Evolutionary conservation across 2,888 invertebrate genomes (phyloP).

Genomic region (Leptinotarsa haldemani): DNA sequence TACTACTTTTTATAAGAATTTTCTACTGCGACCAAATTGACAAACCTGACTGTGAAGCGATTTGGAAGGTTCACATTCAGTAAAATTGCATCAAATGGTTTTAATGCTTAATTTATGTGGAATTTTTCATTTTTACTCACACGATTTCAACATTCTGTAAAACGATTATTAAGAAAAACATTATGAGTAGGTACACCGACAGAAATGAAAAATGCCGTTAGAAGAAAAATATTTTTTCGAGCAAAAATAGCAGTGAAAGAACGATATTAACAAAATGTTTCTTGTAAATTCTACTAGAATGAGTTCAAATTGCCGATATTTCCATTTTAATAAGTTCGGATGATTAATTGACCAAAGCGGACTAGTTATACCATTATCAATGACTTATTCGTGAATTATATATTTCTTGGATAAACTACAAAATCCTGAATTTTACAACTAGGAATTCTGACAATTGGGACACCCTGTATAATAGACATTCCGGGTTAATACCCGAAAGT

Average conservation of each 20-base stretch:
- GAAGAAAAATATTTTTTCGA: conserved; percentile 27
- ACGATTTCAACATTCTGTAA: background rate
- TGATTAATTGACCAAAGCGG: background rate
- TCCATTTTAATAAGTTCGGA: background rate
- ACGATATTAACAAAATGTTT: no score
- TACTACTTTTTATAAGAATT: no score
- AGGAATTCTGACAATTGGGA: no score
- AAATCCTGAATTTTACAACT: no score
- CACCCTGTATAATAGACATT: no score
- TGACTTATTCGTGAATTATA: no score
- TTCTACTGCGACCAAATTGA: no score
- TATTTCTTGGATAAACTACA: no score
- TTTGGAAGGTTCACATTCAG: background rate
- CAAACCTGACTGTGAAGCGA: background rate
- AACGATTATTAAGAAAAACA: background rate
- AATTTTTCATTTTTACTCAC: background rate
- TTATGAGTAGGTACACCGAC: background rate
- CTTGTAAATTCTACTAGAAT: no score
- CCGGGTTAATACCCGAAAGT: no score
- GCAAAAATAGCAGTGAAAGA: background rate
- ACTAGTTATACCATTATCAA: background rate
- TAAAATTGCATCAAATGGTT: background rate
- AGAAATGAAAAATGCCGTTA: conserved; percentile 16
- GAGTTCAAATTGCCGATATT: background rate
- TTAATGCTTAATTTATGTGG: background rate